Evolutionary conservation across 1,140 invertebrate species (phyloP).

Genomic region (roundworm (Caenorhabditis elegans)): WBcel235 BX284604.4:7000501-7001000

Average conservation of each 20-base stretch:
- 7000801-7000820: constrained; percentile 10
- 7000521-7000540: no score
- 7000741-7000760: constrained; percentile 74
- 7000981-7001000: constrained; percentile 39
- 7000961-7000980: constrained; percentile 53
- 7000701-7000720: constrained; percentile 86
- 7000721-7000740: constrained; percentile 90
- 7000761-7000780: constrained; percentile 9
- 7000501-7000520: constrained; percentile 71
- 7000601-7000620: no score
- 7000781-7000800: not conserved
- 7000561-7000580: no score
- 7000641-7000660: no score
- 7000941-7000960: constrained; percentile 85
- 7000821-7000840: constrained; percentile 76
- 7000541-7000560: no score
- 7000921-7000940: constrained; percentile 85
- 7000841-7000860: constrained; percentile 90
- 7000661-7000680: constrained; percentile 72
- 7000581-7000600: no score
- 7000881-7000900: constrained; percentile 91
- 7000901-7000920: constrained; percentile 76
- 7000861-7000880: constrained; percentile 94
- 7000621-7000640: no score
- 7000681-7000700: constrained; percentile 92